Evolutionary conservation across 2,797 vertebrate species (phyloP).

Genomic region (Crax fasciolata): DNA sequence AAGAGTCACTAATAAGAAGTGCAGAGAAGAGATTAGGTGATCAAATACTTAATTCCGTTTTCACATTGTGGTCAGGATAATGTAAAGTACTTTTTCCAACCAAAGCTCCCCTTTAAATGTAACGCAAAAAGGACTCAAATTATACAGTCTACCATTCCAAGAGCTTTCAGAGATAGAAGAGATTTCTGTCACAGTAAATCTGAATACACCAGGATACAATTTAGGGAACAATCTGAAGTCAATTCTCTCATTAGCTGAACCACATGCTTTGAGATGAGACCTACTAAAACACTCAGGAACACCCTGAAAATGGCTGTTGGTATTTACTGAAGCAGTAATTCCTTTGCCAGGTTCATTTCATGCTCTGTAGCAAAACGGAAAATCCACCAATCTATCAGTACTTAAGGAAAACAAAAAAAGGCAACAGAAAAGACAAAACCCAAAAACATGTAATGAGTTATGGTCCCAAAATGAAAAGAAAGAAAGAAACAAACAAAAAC

Average conservation of each 20-base stretch:
- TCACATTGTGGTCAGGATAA: background rate
- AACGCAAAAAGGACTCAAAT: background rate
- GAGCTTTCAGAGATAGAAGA: conserved; percentile 7
- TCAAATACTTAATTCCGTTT: background rate
- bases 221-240: conserved; percentile 56
- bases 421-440: background rate
- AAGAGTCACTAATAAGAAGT: background rate
- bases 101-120: background rate
- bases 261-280: background rate
- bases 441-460: background rate
- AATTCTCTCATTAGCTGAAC: conserved; percentile 22
- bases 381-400: background rate
- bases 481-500: background rate
- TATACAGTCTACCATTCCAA: background rate
- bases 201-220: conserved; percentile 43
- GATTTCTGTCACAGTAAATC: conserved; percentile 38
- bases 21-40: background rate
- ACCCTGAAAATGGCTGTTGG: background rate
- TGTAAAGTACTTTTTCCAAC: conserved; percentile 2
- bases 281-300: background rate
- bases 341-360: background rate
- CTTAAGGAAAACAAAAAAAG: background rate
- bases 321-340: conserved; percentile 21
- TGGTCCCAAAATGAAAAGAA: background rate
- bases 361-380: conserved; percentile 5